A percentile compares a stretch with the other conserved stretches of the same genome.
These are phyloP conservation scores for Sebastes cheni DNA, from an alignment of 2,797 vertebrate species.

Conservation along the genomic window DNA sequence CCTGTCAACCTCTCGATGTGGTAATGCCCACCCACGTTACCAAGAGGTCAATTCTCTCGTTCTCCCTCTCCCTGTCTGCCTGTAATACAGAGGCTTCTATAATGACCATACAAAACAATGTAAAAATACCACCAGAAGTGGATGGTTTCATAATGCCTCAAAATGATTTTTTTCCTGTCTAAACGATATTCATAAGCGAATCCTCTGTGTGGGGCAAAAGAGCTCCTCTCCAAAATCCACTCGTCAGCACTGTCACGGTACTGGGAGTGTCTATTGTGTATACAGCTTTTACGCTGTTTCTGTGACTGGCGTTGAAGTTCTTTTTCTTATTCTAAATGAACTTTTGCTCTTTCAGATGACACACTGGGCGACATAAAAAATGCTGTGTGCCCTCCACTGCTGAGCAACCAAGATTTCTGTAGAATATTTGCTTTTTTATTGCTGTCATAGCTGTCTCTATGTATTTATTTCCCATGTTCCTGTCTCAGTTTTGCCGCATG, in stretches of 20 bases:
- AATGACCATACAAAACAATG: slow-evolving; percentile 51
- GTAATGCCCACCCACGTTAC: slow-evolving; percentile 65
- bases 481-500: slow-evolving; percentile 5
- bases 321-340: background rate
- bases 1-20: slow-evolving; percentile 60
- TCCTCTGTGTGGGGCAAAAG: slow-evolving; percentile 25
- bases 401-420: background rate
- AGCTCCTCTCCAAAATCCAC: slow-evolving; percentile 37
- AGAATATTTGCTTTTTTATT: slow-evolving; percentile 4
- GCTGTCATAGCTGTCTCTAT: slow-evolving; percentile 1
- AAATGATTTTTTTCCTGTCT: background rate
- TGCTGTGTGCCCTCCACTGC: background rate
- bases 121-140: slow-evolving; percentile 55
- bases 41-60: slow-evolving; percentile 64
- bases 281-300: slow-evolving; percentile 20
- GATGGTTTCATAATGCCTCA: slow-evolving; percentile 58
- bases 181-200: slow-evolving; percentile 43
- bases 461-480: slow-evolving; percentile 18
- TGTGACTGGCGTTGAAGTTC: background rate
- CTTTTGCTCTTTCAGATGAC: background rate
- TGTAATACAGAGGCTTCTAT: slow-evolving; percentile 34
- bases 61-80: slow-evolving; percentile 57
- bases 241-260: slow-evolving; percentile 21
- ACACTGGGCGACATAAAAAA: background rate
- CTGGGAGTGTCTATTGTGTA: slow-evolving; percentile 43